Base-by-base conservation (phyloP, 2,888 invertebrate species). In the Embidobia sp. region DNA sequence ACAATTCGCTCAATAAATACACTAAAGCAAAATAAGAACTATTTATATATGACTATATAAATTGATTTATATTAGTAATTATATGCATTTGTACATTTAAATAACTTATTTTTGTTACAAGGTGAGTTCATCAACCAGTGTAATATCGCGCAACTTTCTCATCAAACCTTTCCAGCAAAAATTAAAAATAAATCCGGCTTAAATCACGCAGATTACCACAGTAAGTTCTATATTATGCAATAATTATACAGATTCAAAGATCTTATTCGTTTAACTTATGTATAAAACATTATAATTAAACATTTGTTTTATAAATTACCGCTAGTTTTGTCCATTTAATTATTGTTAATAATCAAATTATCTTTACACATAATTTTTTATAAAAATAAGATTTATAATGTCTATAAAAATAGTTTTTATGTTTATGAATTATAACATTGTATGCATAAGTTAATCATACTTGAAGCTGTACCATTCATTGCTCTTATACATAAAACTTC, bases 31-130 rank as follows among this genome's bases (percentile, higher is more conserved):
- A n/a, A 10, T 44, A 19, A 19, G 29, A 33, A 35, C 16, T 19
- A 33, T 51, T 33, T 31, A 33, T 35, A 51, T 35, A 69, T 61
- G 51, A 37, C 35, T 51, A 26, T 46, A 35, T 44, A 63, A 51
- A 51, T 31, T 27, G 1, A 31, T 48, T 29, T 4, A 16, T 31
- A 16, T n/a, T 31, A 31, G 15, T 29, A 29, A 16, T 48, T 22
- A 40, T 22, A 55, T 33, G 35, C 13, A 37, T 37, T 53, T 53
- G 35, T 37, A 53, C 35, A 53, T 31, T 48, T 13, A 16, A n/a
- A 16, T 27, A 29, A 27, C 22, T 22, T 10, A 22, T 44, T 5
- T 22, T 7, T 11, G 13, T 44, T 44, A n/a, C 13, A 44, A 22
- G 22, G 18, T 46, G 48, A 26, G 16, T 29, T 29, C 11, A 29